These are phyloP conservation scores for Crotalus horridus DNA, from an alignment of 2,113 vertebrate genomes.

Conservation along the genomic window DNA sequence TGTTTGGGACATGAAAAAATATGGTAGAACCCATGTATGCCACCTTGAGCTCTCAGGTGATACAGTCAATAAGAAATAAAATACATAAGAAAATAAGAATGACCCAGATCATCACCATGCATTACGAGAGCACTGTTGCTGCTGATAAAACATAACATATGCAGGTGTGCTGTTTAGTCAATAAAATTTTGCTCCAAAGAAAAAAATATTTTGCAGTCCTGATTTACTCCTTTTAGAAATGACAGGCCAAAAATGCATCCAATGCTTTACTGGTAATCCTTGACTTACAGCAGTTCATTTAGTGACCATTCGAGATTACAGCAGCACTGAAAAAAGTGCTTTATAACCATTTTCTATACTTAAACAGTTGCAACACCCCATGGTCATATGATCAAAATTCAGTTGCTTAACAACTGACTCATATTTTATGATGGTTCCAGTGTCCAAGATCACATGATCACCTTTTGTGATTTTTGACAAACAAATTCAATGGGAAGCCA, in stretches of 20 bases:
- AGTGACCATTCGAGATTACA: not conserved
- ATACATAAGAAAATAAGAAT: not conserved
- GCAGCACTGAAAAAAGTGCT: not conserved
- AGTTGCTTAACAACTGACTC: not conserved
- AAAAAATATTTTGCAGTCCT: not conserved
- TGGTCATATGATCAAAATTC: not conserved
- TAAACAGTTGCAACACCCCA: not conserved
- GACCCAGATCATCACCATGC: not conserved
- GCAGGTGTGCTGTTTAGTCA: conserved; percentile 5
- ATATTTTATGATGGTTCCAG: not conserved
- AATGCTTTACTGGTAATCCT: not conserved
- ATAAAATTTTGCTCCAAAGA: conserved; percentile 24
- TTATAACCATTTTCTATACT: not conserved
- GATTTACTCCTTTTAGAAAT: not conserved
- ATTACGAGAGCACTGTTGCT: conserved; percentile 22
- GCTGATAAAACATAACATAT: not conserved
- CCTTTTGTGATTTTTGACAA: not conserved
- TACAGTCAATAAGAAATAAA: not conserved
- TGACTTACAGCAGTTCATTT: not conserved
- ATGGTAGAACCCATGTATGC: not conserved
- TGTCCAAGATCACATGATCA: not conserved
- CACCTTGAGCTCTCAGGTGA: not conserved
- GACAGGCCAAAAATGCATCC: not conserved
- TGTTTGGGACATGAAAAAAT: not conserved
- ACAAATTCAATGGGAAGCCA: not conserved